phyloP scores from a whole-genome alignment of 2,113 vertebrate genomes.

The Chamaetylas fuelleborni region DNA sequence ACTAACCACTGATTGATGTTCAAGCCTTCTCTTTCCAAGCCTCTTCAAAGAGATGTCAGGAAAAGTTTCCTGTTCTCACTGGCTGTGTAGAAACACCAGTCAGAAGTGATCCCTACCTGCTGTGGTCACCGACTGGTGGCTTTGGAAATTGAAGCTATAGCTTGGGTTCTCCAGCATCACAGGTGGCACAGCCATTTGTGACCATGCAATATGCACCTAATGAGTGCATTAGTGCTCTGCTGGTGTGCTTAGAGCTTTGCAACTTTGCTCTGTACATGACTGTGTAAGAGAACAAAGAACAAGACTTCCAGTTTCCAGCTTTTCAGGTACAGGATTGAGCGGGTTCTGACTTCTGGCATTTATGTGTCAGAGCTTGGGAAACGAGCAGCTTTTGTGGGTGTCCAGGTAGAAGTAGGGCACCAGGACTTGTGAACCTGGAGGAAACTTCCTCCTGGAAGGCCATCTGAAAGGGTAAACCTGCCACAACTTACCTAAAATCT shows the following conservation, averaged over 20 bases:
- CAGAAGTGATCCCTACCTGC: neutral
- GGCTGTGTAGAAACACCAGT: neutral
- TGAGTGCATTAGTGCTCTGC: neutral
- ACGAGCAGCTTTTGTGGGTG: rapidly evolving
- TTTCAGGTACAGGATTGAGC: neutral
- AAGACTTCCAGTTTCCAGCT: neutral
- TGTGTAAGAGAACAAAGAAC: neutral
- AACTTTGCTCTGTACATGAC: rapidly evolving
- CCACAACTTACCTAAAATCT: neutral
- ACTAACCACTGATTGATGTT: rapidly evolving
- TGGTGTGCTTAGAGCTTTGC: neutral
- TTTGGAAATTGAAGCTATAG: neutral
- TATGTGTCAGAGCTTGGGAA: neutral
- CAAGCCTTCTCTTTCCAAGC: neutral
- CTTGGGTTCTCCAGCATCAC: neutral
- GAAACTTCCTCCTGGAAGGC: neutral
- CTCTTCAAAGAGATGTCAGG: neutral
- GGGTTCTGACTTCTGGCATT: neutral
- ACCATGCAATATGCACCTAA: rapidly evolving
- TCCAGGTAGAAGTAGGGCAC: neutral
- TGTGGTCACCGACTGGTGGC: neutral
- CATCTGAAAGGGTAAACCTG: neutral
- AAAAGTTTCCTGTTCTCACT: neutral
- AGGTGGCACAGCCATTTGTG: neutral
- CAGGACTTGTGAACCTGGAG: neutral